Evolutionary conservation across 2,797 vertebrate species (phyloP).

Genomic region (Neoniphon sammara): DNA sequence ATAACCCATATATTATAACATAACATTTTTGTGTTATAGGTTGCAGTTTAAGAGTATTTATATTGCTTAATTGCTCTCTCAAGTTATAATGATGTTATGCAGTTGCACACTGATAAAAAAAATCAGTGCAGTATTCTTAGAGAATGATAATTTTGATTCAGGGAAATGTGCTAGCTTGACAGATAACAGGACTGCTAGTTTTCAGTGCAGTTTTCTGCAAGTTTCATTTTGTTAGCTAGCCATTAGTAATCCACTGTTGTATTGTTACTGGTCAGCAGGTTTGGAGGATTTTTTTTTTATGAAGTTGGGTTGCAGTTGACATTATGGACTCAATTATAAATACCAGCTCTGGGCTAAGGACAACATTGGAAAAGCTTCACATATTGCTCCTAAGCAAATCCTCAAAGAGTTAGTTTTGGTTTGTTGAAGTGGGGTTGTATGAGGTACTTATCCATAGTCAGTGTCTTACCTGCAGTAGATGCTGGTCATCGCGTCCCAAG

Average conservation of each 20-base stretch:
- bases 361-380: no score
- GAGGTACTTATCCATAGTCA: no score
- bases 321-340: no score
- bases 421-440: no score
- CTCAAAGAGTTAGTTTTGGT: no score
- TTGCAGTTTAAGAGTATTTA: background rate
- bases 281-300: no score
- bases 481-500: no score
- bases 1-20: background rate
- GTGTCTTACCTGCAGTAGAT: no score
- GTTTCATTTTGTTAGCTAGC: background rate
- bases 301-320: no score
- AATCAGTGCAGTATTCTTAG: background rate
- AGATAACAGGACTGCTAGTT: background rate
- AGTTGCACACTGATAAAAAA: background rate
- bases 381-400: no score
- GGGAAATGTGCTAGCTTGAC: background rate
- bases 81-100: background rate
- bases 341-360: no score
- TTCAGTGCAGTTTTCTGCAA: background rate
- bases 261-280: background rate
- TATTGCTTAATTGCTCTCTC: background rate
- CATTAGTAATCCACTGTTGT: background rate
- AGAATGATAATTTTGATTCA: background rate
- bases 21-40: background rate